Evolutionary conservation across 2,113 vertebrate species (phyloP), one percentile per base, ranked within the genome.

Genomic region (Caracal caracal): DNA sequence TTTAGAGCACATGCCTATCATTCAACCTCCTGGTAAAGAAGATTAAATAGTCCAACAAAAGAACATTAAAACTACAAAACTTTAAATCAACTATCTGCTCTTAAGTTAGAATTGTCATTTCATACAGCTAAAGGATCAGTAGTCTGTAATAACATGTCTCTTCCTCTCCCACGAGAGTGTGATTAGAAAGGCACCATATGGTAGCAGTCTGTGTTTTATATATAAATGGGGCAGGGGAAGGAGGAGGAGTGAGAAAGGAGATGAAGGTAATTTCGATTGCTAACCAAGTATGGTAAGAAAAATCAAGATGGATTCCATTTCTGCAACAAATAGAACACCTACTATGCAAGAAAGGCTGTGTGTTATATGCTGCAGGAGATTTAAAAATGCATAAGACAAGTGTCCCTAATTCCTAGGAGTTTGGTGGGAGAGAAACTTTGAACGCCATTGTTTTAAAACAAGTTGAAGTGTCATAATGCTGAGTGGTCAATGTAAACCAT

Each of bases 131-230:
- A 95, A 95, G 87, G 70, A 94, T 95, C 33, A 30, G 93, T 76
- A 87, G 75, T 89, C 96, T 95, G 66, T 92, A 94, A 96, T 93
- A 96, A 92, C 84, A 84, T 70, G 37, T 89, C 83, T 96, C 75
- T 96, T 80, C 94, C 87, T 96, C 87, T 96, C 97, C 90, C 88
- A 90, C 80, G n/a, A 92, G 96, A 92, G 87, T 97, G 93, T 96
- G 96, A 90, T 96, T 94, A 97, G 95, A 97, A 97, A 97, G 88
- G 43, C 87, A 95, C 95, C 97, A 97, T 97, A 97, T 98, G 97
- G 97, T 87, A 89, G 92, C 95, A 97, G 96, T 95, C 97, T 98
- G 96, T 96, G 96, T 96, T 96, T 97, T 90, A 95, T 95, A 93
- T 96, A 95, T 97, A 98, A 98, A 96, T 91, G 96, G 94, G 91